Percentiles rank a stretch among this genome's conserved stretches.
Conservation (phyloP, 2,888 invertebrate species). For the Acanthosoma haemorrhoidale region DNA sequence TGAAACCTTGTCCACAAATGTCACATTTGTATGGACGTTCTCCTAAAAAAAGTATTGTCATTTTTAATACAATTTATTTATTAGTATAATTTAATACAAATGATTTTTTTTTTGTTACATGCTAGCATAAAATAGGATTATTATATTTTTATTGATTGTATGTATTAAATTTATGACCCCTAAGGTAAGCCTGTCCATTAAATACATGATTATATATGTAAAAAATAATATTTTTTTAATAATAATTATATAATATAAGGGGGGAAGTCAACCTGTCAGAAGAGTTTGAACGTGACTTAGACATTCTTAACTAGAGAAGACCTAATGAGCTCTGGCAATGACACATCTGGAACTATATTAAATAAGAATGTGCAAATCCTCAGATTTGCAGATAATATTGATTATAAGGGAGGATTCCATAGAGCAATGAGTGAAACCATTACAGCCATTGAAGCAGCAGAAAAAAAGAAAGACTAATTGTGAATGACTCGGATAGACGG, state of each 20-base stretch:
- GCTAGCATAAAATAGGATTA: not conserved
- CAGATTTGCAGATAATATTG: no score
- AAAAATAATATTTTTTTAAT: not conserved
- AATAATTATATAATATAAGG: not conserved
- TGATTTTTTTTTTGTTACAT: not conserved
- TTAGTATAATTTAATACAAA: not conserved
- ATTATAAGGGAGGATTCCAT: no score
- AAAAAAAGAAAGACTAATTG: no score
- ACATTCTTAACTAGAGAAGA: no score
- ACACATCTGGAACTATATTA: no score
- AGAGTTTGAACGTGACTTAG: no score
- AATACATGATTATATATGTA: not conserved
- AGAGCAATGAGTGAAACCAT: no score
- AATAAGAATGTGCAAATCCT: no score
- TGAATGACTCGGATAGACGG: no score
- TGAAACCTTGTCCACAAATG: conserved; percentile 58
- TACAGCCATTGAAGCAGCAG: no score
- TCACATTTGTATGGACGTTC: conserved; percentile 50
- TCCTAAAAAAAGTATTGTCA: conserved; percentile 34
- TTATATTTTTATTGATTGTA: not conserved
- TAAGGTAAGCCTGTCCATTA: not conserved
- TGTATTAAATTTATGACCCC: not conserved
- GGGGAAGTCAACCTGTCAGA: no score
- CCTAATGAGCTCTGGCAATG: no score
- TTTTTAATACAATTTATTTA: not conserved